Base-by-base conservation (phyloP, 2,797 vertebrate species). In the Scomberomorus guttatus region DNA sequence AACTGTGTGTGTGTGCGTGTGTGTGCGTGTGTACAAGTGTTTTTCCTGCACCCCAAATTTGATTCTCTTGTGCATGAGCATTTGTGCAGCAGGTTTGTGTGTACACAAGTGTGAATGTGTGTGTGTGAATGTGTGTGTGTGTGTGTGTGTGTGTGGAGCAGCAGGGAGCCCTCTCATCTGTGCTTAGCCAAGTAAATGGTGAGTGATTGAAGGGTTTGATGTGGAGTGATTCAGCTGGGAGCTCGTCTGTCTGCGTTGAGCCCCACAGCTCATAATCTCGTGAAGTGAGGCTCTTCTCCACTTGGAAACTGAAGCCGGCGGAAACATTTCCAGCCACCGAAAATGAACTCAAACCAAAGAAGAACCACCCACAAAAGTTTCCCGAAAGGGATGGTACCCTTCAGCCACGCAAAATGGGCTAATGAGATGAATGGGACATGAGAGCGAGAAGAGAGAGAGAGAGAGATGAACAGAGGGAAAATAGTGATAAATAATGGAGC, bases 181-280 rank as follows among this genome's bases (percentile, higher is more conserved):
- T 87, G 86, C 92, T 94, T 91, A 94, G 88, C 88, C 88, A 87
- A 90, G 90, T 94, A 93, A 93, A 92, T 89, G 89, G 85, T 67
- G 89, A 90, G 89, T 92, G 93, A 93, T 91, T 92, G 91, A 93
- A 87, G 89, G 92, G 91, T 89, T 93, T 93, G 93, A 93, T 93
- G 90, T 94, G 85, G 60, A 80, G 85, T 55, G 87, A 92, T 91
- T 93, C 93, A 92, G 84, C 84, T 87, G 90, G 92, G 92, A 93
- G 81, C 84, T 85, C 66, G 85, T 84, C 89, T 91, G 90, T 86
- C 89, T 90, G 87, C 63, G 50, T 85, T 52, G 84, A 88, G 85
- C 87, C 86, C 82, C 81, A 62, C 87, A 80, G 81, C 87, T 89
- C 87, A 82, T 86, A 75, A 89, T 91, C 88, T 89, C 83, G 51